Base-by-base conservation (phyloP, 2,113 vertebrate genomes). In the Lates calcarifer region DNA sequence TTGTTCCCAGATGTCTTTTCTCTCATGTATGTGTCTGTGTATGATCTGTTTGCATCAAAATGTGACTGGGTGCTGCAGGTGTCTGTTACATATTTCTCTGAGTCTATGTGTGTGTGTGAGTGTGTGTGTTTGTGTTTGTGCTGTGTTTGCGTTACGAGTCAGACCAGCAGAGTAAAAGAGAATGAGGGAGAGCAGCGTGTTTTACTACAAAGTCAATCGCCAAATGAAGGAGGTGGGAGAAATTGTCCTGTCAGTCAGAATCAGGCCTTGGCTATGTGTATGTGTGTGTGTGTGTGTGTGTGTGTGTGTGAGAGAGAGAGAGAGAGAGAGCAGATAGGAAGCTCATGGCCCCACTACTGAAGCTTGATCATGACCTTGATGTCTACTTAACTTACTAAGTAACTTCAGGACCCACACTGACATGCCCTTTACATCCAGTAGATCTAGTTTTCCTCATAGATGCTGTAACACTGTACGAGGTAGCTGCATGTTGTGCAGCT, bases 301-400 rank as follows among this genome's bases (percentile, higher is more conserved):
- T 41, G 6, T 57, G 56, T 58, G 65, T 55, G 51, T 37, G 39
- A 22, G n/a, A n/a, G n/a, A n/a, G n/a, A n/a, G n/a, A n/a, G n/a
- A n/a, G n/a, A n/a, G n/a, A n/a, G n/a, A n/a, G 39, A 28, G 18
- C n/a, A 49, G 61, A 70, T 26, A 58, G 64, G 65, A 58, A 76
- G 55, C 29, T 56, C 35, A 41, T 60, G 39, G 33, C 22, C 57
- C 22, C 33, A 68, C 72, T 55, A 45, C 81, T 74, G 67, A 67
- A 86, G 78, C 90, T 89, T 90, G 81, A 93, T 93, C 87, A 90
- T 87, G 87, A 93, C 90, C 92, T 91, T 91, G 84, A 93, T 92
- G 83, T 76, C 72, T 74, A 91, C 80, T 91, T 89, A 90, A 79
- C 83, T 85, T 70, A 66, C 82, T 79, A 89, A 87, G 61, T 77